A percentile compares a stretch with the other conserved stretches of the same genome.
These are phyloP conservation scores for Okapia johnstoni DNA, from an alignment of 2,113 vertebrate species.

Conservation along the genomic window DNA sequence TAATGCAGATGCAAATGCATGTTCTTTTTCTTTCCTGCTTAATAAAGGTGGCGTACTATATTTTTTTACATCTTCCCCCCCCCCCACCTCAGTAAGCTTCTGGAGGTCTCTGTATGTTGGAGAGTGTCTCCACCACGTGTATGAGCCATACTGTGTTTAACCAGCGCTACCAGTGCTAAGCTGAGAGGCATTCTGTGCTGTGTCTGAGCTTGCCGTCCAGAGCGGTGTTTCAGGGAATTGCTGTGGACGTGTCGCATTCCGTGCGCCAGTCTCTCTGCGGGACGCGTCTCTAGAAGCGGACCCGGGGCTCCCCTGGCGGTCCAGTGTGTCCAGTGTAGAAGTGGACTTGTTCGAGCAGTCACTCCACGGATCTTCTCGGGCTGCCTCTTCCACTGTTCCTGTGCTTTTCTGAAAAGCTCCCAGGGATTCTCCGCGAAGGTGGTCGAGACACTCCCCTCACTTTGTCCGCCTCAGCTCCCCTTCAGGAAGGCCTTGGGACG, in stretches of 20 bases:
- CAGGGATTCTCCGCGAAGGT: not conserved
- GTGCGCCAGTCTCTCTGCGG: not conserved
- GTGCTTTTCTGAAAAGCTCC: not conserved
- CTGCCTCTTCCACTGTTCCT: not conserved
- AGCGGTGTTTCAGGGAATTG: not conserved
- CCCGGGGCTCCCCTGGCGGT: not conserved
- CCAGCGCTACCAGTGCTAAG: not conserved
- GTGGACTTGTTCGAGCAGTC: not conserved
- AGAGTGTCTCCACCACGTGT: not conserved
- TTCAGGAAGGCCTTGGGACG: not conserved
- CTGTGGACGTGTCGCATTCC: not conserved
- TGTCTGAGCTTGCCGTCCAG: not conserved
- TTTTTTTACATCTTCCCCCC: not conserved
- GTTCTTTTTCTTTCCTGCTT: not conserved
- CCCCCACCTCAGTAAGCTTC: not conserved
- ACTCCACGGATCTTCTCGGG: fast-evolving
- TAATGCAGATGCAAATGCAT: not conserved
- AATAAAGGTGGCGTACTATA: not conserved
- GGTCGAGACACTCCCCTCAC: not conserved
- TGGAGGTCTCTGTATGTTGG: not conserved
- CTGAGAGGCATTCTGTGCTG: not conserved
- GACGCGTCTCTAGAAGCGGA: not conserved
- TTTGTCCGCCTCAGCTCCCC: not conserved
- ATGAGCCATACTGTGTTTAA: not conserved
- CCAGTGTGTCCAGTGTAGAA: not conserved